Base-by-base conservation (phyloP, 92 coral and sea anemone species). In the Paramuricea clavata region DNA sequence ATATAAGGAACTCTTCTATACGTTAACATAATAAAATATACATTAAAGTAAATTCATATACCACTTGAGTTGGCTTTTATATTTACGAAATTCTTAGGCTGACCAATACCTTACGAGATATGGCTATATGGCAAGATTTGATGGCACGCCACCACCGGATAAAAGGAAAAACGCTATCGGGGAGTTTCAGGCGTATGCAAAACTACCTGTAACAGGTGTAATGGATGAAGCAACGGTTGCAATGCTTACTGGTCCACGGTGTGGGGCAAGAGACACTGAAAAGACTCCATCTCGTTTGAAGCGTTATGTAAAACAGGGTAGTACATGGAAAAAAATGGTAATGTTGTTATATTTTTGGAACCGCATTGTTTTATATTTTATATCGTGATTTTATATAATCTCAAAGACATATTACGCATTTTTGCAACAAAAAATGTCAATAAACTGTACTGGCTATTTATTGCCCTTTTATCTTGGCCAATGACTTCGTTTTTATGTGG, bases 181-280 rank as follows among this genome's bases (percentile, higher is more conserved):
- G 52, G 80, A 74, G 4, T 91, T 81, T 72, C 93, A 91, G 82
- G 43, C 82, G 23, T 91, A 80, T 49, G 82, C 89, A 65, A 59
- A 65, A 32, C 26, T 91, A 26, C 89, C 88, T 19, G 93, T 91
- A 2, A 87, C 93, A 30, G 93, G 93, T 32, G 43, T 19, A 36
- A 49, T 91, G 61, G 89, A 91, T 89, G 60, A 77, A 5, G 74
- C 86, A 2, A 91, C 93, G 16, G 27, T 68, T 22, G 76, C 77
- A 13, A 83, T 34, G 73, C 85, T 91, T 87, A 62, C 74, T 30
- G 68, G 83, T 25, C 87, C 87, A n/a, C 87, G 94, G 25, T 91
- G 94, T 85, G 94, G 94, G 12, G 89, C 64, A 12, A 85, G 87
- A 6, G 94, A 91, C 79, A 69, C 67, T 39, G 82, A 88, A 44